Evolutionary conservation across 2,888 invertebrate genomes (phyloP).

Genomic region (Leucoma salicis): DNA sequence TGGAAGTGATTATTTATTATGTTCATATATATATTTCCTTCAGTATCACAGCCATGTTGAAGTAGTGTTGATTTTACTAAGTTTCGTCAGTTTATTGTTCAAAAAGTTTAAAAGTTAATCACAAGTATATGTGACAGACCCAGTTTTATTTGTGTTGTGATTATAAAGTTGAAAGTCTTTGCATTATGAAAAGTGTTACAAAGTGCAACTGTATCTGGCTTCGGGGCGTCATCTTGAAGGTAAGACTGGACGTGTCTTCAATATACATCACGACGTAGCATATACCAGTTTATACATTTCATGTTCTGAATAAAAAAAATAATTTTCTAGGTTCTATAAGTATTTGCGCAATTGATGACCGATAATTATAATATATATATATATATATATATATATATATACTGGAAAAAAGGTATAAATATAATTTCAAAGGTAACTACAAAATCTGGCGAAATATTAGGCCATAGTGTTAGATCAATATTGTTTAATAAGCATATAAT

Average conservation of each 20-base stretch:
- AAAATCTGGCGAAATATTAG: background rate
- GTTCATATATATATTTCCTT: slow-evolving; percentile 79
- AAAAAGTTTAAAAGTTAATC: slow-evolving; percentile 74
- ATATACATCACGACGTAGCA: slow-evolving; percentile 77
- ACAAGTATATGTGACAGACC: slow-evolving; percentile 80
- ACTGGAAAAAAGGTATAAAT: too few relatives aligned
- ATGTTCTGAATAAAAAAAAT: too few relatives aligned
- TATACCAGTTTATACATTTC: slow-evolving; percentile 32
- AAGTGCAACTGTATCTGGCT: slow-evolving; percentile 80
- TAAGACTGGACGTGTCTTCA: slow-evolving; percentile 81
- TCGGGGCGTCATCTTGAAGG: slow-evolving; percentile 78
- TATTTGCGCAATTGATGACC: too few relatives aligned
- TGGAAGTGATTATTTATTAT: slow-evolving; percentile 80
- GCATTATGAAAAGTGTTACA: slow-evolving; percentile 79
- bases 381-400: too few relatives aligned
- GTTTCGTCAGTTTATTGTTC: slow-evolving; percentile 75
- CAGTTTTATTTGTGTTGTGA: slow-evolving; percentile 80
- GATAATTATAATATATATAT: too few relatives aligned
- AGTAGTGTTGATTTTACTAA: slow-evolving; percentile 80
- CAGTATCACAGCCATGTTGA: slow-evolving; percentile 81
- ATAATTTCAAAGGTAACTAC: background rate
- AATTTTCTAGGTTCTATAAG: too few relatives aligned
- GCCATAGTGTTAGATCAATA: too few relatives aligned
- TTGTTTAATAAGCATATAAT: too few relatives aligned
- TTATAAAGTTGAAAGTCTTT: slow-evolving; percentile 73